Percentiles rank a stretch among this genome's conserved stretches.
phyloP scores from a whole-genome alignment of 1,140 invertebrate species.

The Drosophila tsacasi region DNA sequence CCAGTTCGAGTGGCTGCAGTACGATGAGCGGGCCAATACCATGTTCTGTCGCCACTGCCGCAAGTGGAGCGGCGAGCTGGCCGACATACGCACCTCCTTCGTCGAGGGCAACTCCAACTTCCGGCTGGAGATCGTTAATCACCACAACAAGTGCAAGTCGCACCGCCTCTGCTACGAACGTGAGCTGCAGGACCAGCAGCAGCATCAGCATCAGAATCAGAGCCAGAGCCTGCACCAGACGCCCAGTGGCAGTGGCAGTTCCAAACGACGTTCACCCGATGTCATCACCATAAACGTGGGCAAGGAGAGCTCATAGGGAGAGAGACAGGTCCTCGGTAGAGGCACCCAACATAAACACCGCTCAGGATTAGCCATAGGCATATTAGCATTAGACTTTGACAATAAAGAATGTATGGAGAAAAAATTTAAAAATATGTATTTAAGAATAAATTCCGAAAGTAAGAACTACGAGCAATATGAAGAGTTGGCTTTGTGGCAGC shows the following conservation, averaged over 20 bases:
- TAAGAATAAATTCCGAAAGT: constrained; percentile 1
- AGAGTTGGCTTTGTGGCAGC: constrained; percentile 35
- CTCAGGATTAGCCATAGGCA: constrained; percentile 72
- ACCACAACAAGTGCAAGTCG: constrained; percentile 92
- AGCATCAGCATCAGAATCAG: constrained; percentile 82
- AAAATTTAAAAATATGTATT: constrained; percentile 2
- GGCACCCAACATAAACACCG: constrained; percentile 32
- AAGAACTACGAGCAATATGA: neutral
- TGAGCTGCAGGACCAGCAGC: constrained; percentile 85
- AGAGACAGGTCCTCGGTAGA: constrained; percentile 1
- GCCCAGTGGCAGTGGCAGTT: constrained; percentile 30
- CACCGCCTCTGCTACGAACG: constrained; percentile 88
- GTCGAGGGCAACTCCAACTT: constrained; percentile 91
- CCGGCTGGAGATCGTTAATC: constrained; percentile 90
- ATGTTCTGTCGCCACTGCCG: constrained; percentile 91
- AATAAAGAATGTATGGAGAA: constrained; percentile 24
- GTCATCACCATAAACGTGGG: constrained; percentile 83
- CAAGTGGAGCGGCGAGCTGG: constrained; percentile 89
- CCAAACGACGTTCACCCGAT: constrained; percentile 52
- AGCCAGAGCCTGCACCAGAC: constrained; percentile 22
- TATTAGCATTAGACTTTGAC: constrained; percentile 51
- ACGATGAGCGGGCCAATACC: constrained; percentile 88
- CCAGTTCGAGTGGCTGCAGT: constrained; percentile 89
- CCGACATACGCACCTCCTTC: constrained; percentile 90
- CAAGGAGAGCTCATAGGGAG: constrained; percentile 58